A percentile compares a stretch with the other conserved stretches of the same genome.
phyloP scores from a whole-genome alignment of 2,113 vertebrate genomes.

The Xyliphius kryptos region DNA sequence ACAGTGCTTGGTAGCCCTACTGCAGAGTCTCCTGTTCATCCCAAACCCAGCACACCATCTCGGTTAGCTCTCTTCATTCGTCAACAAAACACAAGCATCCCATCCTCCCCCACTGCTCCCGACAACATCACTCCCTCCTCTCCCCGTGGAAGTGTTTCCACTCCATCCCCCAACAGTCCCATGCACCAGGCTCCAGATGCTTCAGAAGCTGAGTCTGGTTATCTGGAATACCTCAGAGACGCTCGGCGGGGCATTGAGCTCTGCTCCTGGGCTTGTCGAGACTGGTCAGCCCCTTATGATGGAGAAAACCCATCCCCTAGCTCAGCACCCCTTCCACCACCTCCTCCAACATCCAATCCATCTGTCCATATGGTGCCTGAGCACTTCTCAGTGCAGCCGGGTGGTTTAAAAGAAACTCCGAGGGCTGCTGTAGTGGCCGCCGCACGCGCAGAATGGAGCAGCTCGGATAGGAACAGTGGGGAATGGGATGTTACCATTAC shows the following conservation, averaged over 20 bases:
- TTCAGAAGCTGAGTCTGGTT: constrained; percentile 71
- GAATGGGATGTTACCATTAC: constrained; percentile 70
- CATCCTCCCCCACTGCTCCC: constrained; percentile 41
- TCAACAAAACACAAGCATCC: constrained; percentile 62
- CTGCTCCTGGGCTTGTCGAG: constrained; percentile 79
- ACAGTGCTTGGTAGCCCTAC: constrained; percentile 75
- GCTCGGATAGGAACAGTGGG: constrained; percentile 66
- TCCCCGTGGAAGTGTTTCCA: constrained; percentile 47
- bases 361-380: constrained; percentile 59
- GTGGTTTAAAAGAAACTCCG: constrained; percentile 39
- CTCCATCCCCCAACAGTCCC: constrained; percentile 67
- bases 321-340: constrained; percentile 47
- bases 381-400: constrained; percentile 59
- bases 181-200: constrained; percentile 52
- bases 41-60: constrained; percentile 81
- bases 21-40: constrained; percentile 68
- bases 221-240: constrained; percentile 88
- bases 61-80: constrained; percentile 85
- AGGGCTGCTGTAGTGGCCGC: constrained; percentile 60
- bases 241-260: constrained; percentile 74
- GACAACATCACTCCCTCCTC: constrained; percentile 49
- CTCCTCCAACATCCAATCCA: constrained; percentile 52
- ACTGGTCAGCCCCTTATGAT: constrained; percentile 92
- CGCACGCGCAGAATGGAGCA: constrained; percentile 61
- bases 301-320: constrained; percentile 76